Percentiles rank a stretch among this genome's conserved stretches.
Evolutionary conservation across 2,113 vertebrate genomes (phyloP).

Genomic region (Psettodes erumei): DNA sequence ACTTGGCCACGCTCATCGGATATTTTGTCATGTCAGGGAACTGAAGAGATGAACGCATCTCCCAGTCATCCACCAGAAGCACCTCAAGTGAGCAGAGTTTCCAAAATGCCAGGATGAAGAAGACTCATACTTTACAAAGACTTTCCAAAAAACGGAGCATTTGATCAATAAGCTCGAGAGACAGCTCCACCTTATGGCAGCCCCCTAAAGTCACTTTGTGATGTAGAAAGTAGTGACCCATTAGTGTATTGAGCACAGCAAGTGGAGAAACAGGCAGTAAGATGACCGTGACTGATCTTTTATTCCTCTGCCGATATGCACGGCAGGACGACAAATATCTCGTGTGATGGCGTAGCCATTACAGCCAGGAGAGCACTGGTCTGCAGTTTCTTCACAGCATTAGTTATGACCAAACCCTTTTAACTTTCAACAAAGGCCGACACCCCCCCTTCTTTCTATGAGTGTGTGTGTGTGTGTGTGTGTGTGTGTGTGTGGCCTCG

Average conservation of each 20-base stretch:
- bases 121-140: background rate
- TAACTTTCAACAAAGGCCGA: background rate
- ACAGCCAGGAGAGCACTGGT: background rate
- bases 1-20: background rate
- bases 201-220: too few species aligned
- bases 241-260: too few species aligned
- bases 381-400: background rate
- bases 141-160: too few species aligned
- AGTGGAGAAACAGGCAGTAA: background rate
- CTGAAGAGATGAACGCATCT: background rate
- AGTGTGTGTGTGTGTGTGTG: background rate
- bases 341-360: background rate
- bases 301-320: background rate
- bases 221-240: too few species aligned
- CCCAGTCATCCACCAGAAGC: too few species aligned
- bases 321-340: background rate
- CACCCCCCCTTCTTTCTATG: background rate
- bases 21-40: background rate
- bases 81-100: background rate
- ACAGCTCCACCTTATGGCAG: too few species aligned
- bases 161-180: too few species aligned
- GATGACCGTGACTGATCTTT: background rate
- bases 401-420: slow-evolving; percentile 16
- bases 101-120: background rate
- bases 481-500: background rate